Percentiles rank a stretch among this genome's conserved stretches.
Evolutionary conservation across 2,113 vertebrate species (phyloP).

Genomic region (Catagonus wagneri): DNA sequence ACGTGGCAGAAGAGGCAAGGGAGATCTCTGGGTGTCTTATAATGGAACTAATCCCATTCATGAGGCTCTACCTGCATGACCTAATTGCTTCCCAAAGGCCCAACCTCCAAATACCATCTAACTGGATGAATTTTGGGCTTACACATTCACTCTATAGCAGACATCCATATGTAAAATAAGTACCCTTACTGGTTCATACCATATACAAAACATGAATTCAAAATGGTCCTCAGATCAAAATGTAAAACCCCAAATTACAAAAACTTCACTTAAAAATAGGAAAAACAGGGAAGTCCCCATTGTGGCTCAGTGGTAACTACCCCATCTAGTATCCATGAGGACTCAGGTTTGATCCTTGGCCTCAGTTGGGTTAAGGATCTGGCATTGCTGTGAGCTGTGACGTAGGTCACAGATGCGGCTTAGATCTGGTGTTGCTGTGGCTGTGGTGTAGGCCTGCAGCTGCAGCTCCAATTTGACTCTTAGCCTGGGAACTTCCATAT

Average conservation of each 20-base stretch:
- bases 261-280: neutral
- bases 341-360: no score
- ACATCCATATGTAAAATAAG: neutral
- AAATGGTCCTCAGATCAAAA: neutral
- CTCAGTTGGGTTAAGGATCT: no score
- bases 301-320: no score
- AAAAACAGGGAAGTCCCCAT: neutral
- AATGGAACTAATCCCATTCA: constrained; percentile 1
- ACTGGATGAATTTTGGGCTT: neutral
- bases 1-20: neutral
- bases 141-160: neutral
- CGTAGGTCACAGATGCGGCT: no score
- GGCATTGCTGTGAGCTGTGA: no score
- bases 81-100: neutral
- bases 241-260: neutral
- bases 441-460: no score
- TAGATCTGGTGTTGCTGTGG: no score
- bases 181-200: neutral
- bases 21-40: neutral
- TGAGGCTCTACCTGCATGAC: neutral
- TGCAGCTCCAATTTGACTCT: no score
- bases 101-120: neutral
- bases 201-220: neutral
- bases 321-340: no score
- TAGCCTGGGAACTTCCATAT: no score